Evolutionary conservation across 2,797 vertebrate genomes (phyloP).

Genomic region (Sciurus vulgaris): DNA sequence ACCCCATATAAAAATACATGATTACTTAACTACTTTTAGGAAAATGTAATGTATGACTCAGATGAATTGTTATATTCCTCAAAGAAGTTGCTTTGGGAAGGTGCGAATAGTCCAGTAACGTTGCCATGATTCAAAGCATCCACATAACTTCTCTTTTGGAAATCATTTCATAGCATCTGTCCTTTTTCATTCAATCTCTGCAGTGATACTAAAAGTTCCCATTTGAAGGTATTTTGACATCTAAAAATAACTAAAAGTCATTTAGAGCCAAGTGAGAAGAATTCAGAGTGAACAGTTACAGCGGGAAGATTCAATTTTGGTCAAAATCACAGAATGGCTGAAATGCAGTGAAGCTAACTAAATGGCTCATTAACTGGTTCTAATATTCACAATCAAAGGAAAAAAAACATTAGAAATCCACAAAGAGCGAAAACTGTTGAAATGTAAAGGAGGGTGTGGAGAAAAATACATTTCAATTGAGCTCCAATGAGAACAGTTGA

Average conservation of each 20-base stretch:
- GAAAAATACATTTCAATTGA: not conserved
- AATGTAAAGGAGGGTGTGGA: not conserved
- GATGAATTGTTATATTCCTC: constrained; percentile 20
- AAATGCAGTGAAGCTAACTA: not conserved
- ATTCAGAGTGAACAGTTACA: constrained; percentile 8
- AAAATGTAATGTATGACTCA: constrained; percentile 42
- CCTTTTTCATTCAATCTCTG: constrained; percentile 35
- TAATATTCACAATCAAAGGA: not conserved
- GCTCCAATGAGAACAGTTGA: not conserved
- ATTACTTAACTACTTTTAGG: constrained; percentile 34
- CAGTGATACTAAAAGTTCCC: not conserved
- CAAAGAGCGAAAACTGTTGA: constrained; percentile 2
- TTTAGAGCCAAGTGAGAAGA: constrained; percentile 17
- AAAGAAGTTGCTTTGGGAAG: constrained; percentile 1
- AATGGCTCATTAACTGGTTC: not conserved
- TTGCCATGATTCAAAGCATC: constrained; percentile 14
- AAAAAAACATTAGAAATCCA: constrained; percentile 13
- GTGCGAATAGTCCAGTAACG: not conserved
- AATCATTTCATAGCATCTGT: not conserved
- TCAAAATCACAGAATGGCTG: not conserved
- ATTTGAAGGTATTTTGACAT: constrained; percentile 39
- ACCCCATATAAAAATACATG: not conserved
- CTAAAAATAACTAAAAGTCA: constrained; percentile 59
- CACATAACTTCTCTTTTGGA: not conserved
- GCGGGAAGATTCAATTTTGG: constrained; percentile 12